Base-by-base conservation (phyloP, 2,888 invertebrate species). In the Nasonia oneida region DNA sequence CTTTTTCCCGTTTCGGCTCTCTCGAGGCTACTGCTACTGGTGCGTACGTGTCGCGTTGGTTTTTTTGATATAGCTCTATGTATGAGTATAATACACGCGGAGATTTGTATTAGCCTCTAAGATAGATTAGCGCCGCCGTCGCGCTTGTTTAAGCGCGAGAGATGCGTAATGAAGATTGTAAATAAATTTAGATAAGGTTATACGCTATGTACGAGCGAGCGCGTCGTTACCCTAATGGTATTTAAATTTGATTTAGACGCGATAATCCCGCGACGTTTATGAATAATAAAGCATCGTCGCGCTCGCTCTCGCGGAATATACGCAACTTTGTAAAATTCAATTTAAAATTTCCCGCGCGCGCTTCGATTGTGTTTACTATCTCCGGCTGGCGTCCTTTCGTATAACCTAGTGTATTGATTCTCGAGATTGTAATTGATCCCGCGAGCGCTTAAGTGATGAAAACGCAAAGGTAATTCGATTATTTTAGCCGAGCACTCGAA, bases 331-430 rank as follows among this genome's bases (percentile, higher is more conserved):
- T 67, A 70, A 80, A 75, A 84, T 84, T 57, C 75, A 84, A 84
- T 84, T 84, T 84, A 57, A 84, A 84, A 80, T 84, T 84, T 84
- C 80, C 80, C 70, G 73, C 80, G 75, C 84, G 29, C 29, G 29
- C 84, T 83, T 73, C 61, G 83, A 47, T 70, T 80, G 67, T 76
- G 67, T 84, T 84, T 84, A 70, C 75, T 47, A 5, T 37, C 12
- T 47, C 47, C 42, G 1, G 33, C 37, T 53, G 67, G 57, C 1
- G n/a, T 15, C 42, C n/a, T n/a, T 84, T 74, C 74, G 75, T 80
- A 75, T 80, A 80, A 76, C 76, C 67, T 84, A 70, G 75, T 76
- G 75, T 79, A 80, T 80, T 84, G 75, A 79, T 80, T 84, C 80
- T 76, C 75, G 67, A 84, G 53, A 84, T 80, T 76, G 75, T 80